phyloP scores from a whole-genome alignment of 2,113 vertebrate species.

The Crotalus horridus region DNA sequence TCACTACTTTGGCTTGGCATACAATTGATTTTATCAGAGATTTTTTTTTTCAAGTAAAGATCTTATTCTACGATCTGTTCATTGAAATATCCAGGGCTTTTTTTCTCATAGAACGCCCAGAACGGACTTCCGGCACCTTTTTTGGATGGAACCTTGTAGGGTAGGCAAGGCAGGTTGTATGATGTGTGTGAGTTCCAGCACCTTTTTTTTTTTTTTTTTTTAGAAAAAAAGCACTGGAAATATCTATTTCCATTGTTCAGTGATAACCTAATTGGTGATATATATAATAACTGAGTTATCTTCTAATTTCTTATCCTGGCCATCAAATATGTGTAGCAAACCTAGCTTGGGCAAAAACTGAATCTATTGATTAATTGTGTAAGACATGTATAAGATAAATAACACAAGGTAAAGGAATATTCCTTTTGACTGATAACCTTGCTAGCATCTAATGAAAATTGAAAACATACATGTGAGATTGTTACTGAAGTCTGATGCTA shows the following conservation, averaged over 20 bases:
- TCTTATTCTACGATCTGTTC: background rate
- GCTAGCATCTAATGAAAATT: background rate
- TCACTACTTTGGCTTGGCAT: background rate
- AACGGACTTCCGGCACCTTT: too few species aligned
- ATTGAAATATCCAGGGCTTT: background rate
- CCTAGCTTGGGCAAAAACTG: background rate
- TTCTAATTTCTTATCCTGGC: background rate
- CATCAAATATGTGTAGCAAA: background rate
- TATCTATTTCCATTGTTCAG: background rate
- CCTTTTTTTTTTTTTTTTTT: too few species aligned
- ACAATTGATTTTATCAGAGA: background rate
- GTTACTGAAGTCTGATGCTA: background rate
- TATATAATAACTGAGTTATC: background rate
- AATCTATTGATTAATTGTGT: background rate
- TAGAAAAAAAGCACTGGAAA: background rate
- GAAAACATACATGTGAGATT: background rate
- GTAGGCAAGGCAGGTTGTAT: too few species aligned
- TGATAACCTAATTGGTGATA: background rate
- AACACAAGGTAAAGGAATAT: background rate
- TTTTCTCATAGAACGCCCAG: too few species aligned
- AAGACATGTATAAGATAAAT: background rate
- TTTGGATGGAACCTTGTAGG: too few species aligned
- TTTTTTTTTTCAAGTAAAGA: background rate
- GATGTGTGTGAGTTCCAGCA: too few species aligned
- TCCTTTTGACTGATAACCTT: background rate